Conservation (phyloP, 2,113 vertebrate species). For the Lampris incognitus region DNA sequence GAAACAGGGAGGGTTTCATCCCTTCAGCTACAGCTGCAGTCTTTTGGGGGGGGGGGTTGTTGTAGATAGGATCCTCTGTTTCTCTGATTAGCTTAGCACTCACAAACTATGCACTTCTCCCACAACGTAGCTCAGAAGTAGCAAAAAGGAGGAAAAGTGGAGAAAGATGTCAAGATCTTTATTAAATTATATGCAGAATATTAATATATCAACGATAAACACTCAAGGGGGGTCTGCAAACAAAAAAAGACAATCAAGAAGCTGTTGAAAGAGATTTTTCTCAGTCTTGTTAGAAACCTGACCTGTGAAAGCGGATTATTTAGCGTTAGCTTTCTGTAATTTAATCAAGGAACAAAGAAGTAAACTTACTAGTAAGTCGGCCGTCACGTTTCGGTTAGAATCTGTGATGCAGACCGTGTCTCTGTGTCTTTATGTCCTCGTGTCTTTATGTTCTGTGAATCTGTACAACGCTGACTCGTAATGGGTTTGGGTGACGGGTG, state of each 20-base stretch:
- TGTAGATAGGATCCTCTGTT: too few relatives aligned
- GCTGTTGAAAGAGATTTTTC: background rate
- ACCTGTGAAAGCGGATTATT: too few relatives aligned
- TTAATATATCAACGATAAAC: background rate
- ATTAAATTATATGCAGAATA: background rate
- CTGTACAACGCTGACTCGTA: constrained; percentile 43
- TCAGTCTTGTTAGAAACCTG: background rate
- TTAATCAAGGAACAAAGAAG: too few relatives aligned
- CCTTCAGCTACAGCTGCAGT: too few relatives aligned
- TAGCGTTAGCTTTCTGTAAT: too few relatives aligned
- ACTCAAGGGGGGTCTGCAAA: background rate
- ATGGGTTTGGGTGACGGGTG: constrained; percentile 33
- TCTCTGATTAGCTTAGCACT: too few relatives aligned
- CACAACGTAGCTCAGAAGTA: too few relatives aligned
- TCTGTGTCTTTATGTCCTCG: background rate
- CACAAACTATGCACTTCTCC: too few relatives aligned
- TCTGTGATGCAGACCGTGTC: constrained; percentile 37
- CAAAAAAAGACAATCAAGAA: background rate
- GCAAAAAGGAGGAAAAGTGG: background rate
- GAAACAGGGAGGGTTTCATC: too few relatives aligned
- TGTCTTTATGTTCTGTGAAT: background rate
- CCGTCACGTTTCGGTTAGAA: constrained; percentile 60
- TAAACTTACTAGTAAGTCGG: background rate
- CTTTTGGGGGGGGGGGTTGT: too few relatives aligned
- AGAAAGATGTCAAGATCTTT: background rate